Evolutionary conservation across 1,140 invertebrate genomes (phyloP).

Genomic region (Drosophila sucinea): DNA sequence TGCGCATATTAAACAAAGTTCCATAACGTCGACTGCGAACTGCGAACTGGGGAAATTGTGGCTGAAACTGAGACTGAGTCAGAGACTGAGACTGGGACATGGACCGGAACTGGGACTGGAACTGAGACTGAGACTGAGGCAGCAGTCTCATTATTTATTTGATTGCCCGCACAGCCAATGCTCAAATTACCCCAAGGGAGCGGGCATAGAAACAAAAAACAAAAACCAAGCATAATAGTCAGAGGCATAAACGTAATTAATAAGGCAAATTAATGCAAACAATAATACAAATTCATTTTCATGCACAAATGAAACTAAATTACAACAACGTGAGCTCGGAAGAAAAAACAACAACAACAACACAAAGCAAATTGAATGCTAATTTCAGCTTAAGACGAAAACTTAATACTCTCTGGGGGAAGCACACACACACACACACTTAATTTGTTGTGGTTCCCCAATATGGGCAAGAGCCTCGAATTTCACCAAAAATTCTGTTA

Average conservation of each 20-base stretch:
- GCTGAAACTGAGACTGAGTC: neutral
- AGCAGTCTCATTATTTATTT: slow-evolving; percentile 78
- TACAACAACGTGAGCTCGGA: slow-evolving; percentile 65
- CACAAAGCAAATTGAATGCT: slow-evolving; percentile 57
- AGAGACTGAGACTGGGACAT: neutral
- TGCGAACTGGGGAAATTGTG: slow-evolving; percentile 24
- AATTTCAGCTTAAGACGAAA: slow-evolving; percentile 51
- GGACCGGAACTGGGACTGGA: neutral
- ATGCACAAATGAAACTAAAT: slow-evolving; percentile 80
- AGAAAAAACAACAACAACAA: slow-evolving; percentile 18
- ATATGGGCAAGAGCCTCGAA: neutral
- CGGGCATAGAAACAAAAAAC: slow-evolving; percentile 11
- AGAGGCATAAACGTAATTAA: slow-evolving; percentile 78
- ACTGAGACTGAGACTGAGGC: slow-evolving; percentile 34
- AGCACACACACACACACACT: neutral
- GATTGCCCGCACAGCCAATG: slow-evolving; percentile 75
- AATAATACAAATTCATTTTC: slow-evolving; percentile 82
- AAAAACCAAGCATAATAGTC: slow-evolving; percentile 54
- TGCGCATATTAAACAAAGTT: slow-evolving; percentile 81
- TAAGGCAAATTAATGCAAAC: slow-evolving; percentile 82
- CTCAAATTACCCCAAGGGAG: slow-evolving; percentile 76
- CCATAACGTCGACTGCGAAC: slow-evolving; percentile 32
- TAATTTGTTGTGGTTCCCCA: slow-evolving; percentile 6
- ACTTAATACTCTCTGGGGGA: slow-evolving; percentile 55
- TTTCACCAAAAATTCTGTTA: neutral